A percentile compares a stretch with the other conserved stretches of the same genome.
Evolutionary conservation across 2,113 vertebrate species (phyloP).

Genomic region (Muntiacus reevesi): DNA sequence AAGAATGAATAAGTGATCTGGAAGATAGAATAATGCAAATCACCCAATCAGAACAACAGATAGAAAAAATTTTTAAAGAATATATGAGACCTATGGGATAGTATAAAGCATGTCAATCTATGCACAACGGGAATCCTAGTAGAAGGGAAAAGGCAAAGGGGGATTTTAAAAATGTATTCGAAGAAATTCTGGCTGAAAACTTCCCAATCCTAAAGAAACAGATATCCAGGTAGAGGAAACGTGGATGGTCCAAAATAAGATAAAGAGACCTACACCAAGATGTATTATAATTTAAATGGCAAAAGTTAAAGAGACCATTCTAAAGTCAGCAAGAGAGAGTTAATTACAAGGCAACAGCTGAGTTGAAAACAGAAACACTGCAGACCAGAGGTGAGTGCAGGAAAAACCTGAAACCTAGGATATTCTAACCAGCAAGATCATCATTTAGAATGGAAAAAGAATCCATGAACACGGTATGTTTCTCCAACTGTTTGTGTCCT

Average conservation of each 20-base stretch:
- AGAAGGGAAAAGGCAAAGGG: neutral
- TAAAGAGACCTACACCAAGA: neutral
- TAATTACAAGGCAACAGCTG: neutral
- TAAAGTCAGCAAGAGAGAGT: neutral
- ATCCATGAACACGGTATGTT: no score
- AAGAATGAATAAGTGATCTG: neutral
- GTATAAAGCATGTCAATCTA: neutral
- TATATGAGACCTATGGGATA: neutral
- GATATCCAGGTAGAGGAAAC: neutral
- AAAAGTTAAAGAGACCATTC: neutral
- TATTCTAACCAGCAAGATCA: neutral
- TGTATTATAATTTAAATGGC: neutral
- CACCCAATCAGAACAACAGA: neutral
- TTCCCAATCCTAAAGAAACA: neutral
- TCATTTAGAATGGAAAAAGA: neutral
- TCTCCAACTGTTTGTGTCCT: no score
- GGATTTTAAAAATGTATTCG: neutral
- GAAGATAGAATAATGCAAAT: neutral
- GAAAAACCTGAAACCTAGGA: neutral
- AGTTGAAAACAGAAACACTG: neutral
- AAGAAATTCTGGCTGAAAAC: neutral
- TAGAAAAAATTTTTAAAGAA: neutral
- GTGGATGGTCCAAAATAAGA: neutral
- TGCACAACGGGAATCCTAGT: neutral
- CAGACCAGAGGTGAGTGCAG: neutral